Conservation (phyloP, 1,140 invertebrate genomes). For the Achroia grisella region DNA sequence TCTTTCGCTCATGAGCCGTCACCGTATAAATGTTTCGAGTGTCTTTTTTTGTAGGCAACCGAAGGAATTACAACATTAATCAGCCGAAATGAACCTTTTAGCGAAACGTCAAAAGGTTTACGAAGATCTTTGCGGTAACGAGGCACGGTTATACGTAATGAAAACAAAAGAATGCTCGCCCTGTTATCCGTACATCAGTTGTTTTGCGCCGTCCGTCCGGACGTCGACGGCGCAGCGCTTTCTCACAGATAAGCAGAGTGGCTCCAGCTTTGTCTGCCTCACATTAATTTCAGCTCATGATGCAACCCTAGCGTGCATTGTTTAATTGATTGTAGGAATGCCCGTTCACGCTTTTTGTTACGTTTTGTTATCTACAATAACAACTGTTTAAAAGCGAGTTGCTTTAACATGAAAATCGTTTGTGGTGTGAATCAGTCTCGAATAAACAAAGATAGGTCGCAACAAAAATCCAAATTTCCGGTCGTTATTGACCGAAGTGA, state of each 20-base stretch:
- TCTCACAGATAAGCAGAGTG: slow-evolving; percentile 47
- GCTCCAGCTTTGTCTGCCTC: slow-evolving; percentile 37
- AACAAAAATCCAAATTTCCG: slow-evolving; percentile 26
- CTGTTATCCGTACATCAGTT: slow-evolving; percentile 35
- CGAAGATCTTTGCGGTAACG: slow-evolving; percentile 44
- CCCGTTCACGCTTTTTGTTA: slow-evolving; percentile 35
- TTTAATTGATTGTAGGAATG: slow-evolving; percentile 47
- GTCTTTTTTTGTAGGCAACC: slow-evolving; percentile 51
- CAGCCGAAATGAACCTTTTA: slow-evolving; percentile 67
- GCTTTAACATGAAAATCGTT: slow-evolving; percentile 5
- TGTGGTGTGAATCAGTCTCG: slow-evolving; percentile 16
- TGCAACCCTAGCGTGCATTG: slow-evolving; percentile 33
- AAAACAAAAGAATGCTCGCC: slow-evolving; percentile 55
- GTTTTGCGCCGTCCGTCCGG: slow-evolving; percentile 31
- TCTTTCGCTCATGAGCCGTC: slow-evolving; percentile 49
- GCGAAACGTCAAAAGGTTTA: slow-evolving; percentile 66
- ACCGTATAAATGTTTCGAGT: slow-evolving; percentile 52
- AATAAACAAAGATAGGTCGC: slow-evolving; percentile 17
- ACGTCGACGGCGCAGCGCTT: slow-evolving; percentile 34
- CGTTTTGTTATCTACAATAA: slow-evolving; percentile 13
- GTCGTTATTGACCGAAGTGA: slow-evolving; percentile 24
- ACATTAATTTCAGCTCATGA: slow-evolving; percentile 52
- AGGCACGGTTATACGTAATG: slow-evolving; percentile 36
- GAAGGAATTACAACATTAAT: slow-evolving; percentile 65
- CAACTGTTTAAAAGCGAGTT: slow-evolving; percentile 12